These are phyloP conservation scores for Cepaea nemoralis DNA, from an alignment of 1,140 invertebrate genomes.

Conservation along the genomic window DNA sequence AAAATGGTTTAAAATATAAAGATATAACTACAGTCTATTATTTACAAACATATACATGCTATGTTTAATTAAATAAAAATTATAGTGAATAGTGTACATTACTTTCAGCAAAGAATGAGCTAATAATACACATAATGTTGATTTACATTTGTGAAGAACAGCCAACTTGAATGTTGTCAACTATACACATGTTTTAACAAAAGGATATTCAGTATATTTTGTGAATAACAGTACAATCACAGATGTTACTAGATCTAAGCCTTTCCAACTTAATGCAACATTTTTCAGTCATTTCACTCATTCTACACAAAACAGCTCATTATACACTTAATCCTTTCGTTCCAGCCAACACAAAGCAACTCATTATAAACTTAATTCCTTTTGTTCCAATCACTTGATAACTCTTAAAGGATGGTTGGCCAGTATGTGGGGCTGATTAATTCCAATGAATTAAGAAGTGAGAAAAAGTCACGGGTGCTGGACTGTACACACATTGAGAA, in stretches of 20 bases:
- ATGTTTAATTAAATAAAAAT: not conserved
- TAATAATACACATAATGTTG: not conserved
- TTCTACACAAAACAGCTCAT: no score
- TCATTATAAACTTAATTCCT: no score
- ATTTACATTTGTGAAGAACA: not conserved
- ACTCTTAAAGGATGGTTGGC: no score
- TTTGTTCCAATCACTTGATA: no score
- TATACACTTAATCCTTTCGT: no score
- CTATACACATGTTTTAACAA: not conserved
- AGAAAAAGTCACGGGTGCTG: no score
- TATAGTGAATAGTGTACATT: not conserved
- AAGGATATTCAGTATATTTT: not conserved
- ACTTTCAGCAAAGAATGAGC: not conserved
- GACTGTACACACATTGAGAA: no score
- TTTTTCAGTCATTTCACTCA: no score
- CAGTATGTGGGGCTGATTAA: no score
- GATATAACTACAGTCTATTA: not conserved
- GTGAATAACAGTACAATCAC: not conserved
- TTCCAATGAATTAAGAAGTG: no score
- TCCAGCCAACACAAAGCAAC: no score
- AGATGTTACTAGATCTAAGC: not conserved
- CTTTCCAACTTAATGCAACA: not conserved
- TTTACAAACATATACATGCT: not conserved
- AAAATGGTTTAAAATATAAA: constrained; percentile 8
- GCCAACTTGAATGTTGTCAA: not conserved